Conservation (phyloP, 1,140 invertebrate species). For the Bathynomus jamesi region DNA sequence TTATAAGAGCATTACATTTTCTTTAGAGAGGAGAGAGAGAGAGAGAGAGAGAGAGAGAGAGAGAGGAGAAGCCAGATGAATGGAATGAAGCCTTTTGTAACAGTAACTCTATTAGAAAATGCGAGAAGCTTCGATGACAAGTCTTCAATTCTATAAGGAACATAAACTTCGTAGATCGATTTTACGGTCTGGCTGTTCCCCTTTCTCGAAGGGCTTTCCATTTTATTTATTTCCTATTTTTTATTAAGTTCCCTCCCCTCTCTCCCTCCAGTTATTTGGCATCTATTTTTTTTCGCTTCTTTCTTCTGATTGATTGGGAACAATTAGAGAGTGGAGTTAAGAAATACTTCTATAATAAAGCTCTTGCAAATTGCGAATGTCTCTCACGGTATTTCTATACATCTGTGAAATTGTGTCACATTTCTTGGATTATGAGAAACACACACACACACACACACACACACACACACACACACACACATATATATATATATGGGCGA, state of each 20-base stretch:
- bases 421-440: too few species aligned
- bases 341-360: not conserved
- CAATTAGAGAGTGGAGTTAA: not conserved
- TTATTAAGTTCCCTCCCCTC: not conserved
- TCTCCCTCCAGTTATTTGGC: not conserved
- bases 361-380: too few species aligned
- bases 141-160: not conserved
- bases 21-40: too few species aligned
- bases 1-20: too few species aligned
- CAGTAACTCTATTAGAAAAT: not conserved
- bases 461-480: too few species aligned
- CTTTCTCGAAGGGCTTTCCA: not conserved
- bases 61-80: too few species aligned
- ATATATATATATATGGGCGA: too few species aligned
- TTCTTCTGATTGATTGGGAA: not conserved
- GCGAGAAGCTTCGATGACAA: not conserved
- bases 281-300: not conserved
- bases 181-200: not conserved
- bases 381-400: too few species aligned
- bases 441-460: too few species aligned
- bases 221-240: constrained; percentile 1
- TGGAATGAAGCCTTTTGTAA: too few species aligned
- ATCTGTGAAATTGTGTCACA: too few species aligned
- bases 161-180: not conserved
- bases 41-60: too few species aligned